A percentile compares a stretch with the other conserved stretches of the same genome.
These are phyloP conservation scores for Ditylenchus dipsaci DNA, from an alignment of 1,140 invertebrate genomes.

Conservation along the genomic window DNA sequence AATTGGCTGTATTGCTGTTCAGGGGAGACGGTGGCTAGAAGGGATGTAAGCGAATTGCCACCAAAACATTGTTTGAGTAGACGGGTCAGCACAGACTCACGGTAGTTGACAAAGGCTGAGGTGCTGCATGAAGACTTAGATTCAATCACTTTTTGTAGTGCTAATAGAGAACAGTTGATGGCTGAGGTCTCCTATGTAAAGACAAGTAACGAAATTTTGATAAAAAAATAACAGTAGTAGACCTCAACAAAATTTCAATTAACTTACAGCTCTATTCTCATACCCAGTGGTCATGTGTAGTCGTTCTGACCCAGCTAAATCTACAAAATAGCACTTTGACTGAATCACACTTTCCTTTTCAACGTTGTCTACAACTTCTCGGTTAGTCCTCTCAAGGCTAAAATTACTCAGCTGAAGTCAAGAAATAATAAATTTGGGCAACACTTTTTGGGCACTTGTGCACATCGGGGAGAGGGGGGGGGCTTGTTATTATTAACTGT, in stretches of 20 bases:
- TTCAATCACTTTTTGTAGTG: constrained; percentile 17
- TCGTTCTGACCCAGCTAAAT: constrained; percentile 20
- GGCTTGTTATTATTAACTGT: no score
- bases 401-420: no score
- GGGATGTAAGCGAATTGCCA: constrained; percentile 10
- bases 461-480: no score
- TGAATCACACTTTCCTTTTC: constrained; percentile 1
- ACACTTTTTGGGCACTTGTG: no score
- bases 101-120: constrained; percentile 12
- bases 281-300: background rate
- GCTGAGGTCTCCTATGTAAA: constrained; percentile 11
- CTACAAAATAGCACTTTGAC: constrained; percentile 19
- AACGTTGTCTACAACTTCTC: background rate
- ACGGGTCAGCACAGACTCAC: constrained; percentile 13
- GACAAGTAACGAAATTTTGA: background rate
- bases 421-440: no score
- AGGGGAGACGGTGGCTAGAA: constrained; percentile 13
- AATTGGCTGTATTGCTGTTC: background rate
- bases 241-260: background rate
- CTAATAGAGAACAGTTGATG: constrained; percentile 16
- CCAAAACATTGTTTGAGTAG: constrained; percentile 21
- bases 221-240: background rate
- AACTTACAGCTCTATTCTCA: constrained; percentile 7
- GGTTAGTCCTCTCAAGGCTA: background rate
- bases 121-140: background rate